These are phyloP conservation scores for Scyliorhinus canicula DNA, from an alignment of 2,797 vertebrate genomes.

Conservation along the genomic window DNA sequence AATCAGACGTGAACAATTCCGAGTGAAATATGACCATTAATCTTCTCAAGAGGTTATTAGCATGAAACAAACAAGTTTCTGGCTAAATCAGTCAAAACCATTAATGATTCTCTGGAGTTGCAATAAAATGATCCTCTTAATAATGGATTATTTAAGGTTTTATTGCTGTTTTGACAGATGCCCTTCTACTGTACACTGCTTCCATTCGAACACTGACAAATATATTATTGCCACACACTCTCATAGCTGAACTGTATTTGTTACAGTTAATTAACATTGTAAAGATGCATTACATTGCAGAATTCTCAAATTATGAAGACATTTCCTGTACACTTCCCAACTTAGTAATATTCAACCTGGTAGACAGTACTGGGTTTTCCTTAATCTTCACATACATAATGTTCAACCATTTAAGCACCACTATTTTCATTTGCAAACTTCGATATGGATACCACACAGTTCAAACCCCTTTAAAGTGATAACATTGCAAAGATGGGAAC, in stretches of 20 bases:
- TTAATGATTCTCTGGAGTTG: neutral
- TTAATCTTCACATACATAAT: neutral
- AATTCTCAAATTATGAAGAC: neutral
- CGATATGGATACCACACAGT: neutral
- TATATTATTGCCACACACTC: neutral
- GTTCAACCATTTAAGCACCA: neutral
- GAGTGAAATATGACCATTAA: neutral
- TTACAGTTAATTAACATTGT: neutral
- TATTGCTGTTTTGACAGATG: conserved; percentile 9
- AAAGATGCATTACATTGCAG: neutral
- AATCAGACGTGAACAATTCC: neutral
- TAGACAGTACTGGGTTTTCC: no score
- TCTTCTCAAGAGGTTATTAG: neutral
- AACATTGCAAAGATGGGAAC: neutral
- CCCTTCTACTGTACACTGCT: neutral
- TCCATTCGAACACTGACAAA: neutral
- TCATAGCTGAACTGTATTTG: neutral
- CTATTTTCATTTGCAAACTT: neutral
- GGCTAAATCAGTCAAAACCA: neutral
- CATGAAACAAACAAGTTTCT: neutral
- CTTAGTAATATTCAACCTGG: neutral
- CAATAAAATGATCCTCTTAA: neutral
- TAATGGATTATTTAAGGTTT: neutral
- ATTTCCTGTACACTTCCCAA: neutral
- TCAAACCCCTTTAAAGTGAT: neutral